These are phyloP conservation scores for Onychostruthus taczanowskii DNA, from an alignment of 2,113 vertebrate species.

Conservation along the genomic window DNA sequence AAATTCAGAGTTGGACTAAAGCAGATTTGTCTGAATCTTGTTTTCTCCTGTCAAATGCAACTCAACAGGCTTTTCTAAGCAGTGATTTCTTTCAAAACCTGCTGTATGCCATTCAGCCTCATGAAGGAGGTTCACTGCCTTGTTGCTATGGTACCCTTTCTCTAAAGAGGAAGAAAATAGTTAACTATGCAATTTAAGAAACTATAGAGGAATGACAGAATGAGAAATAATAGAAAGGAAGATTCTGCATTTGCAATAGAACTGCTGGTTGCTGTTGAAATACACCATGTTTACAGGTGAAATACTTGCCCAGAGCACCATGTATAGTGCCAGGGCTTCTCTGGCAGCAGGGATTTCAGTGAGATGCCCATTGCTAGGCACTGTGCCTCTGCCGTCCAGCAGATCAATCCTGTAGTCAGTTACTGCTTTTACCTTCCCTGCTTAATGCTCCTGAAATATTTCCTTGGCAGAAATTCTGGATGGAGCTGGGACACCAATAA, in stretches of 20 bases:
- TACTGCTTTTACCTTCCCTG: background rate
- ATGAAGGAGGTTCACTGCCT: slow-evolving; percentile 66
- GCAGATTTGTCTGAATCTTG: background rate
- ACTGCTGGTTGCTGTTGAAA: slow-evolving; percentile 8
- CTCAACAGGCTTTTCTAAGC: slow-evolving; percentile 30
- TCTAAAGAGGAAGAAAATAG: slow-evolving; percentile 65
- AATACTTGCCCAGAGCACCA: background rate
- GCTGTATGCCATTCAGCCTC: background rate
- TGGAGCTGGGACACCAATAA: background rate
- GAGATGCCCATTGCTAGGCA: background rate
- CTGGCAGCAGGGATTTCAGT: background rate
- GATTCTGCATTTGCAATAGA: background rate
- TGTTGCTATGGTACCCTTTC: slow-evolving; percentile 72
- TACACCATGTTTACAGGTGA: background rate
- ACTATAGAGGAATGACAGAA: slow-evolving; percentile 20
- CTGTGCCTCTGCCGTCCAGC: background rate
- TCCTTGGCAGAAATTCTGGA: slow-evolving; percentile 1
- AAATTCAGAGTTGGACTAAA: slow-evolving; percentile 22
- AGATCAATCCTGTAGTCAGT: background rate
- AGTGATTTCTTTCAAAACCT: slow-evolving; percentile 55
- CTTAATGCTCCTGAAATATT: background rate
- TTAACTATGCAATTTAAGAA: slow-evolving; percentile 72
- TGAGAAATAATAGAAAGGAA: slow-evolving; percentile 1
- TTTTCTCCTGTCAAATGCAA: slow-evolving; percentile 46
- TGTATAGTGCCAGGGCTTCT: background rate